These are phyloP conservation scores for Platichthys flesus DNA, from an alignment of 2,113 vertebrate genomes.

Conservation along the genomic window DNA sequence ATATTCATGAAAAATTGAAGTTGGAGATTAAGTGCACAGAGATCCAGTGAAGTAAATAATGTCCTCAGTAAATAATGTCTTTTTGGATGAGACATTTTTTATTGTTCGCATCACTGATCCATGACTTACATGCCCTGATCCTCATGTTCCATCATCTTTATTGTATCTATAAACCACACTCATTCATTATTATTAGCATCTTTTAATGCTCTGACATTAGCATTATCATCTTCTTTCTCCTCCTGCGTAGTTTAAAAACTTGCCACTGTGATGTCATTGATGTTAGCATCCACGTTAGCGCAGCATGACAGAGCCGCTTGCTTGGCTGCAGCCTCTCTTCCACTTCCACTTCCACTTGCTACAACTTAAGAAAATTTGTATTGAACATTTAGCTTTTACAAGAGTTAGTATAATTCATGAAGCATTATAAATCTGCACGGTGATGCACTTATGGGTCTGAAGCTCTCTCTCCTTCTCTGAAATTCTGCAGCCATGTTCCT, in stretches of 20 bases:
- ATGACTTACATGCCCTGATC: conserved; percentile 1
- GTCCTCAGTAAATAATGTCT: neutral
- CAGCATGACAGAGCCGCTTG: too few relatives aligned
- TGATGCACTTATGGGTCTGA: conserved; percentile 7
- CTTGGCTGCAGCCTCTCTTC: too few relatives aligned
- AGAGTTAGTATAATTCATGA: neutral
- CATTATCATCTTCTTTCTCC: too few relatives aligned
- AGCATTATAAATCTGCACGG: neutral
- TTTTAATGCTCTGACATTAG: too few relatives aligned
- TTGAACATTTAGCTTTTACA: neutral
- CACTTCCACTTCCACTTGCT: neutral
- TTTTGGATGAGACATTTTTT: too few relatives aligned
- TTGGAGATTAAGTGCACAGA: neutral
- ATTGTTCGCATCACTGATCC: neutral
- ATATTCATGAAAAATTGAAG: too few relatives aligned
- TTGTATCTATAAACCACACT: too few relatives aligned
- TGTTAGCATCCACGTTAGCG: too few relatives aligned
- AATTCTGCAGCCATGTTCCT: conserved; percentile 1
- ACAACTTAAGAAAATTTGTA: neutral
- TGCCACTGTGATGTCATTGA: too few relatives aligned
- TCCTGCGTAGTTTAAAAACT: too few relatives aligned
- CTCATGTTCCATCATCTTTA: neutral
- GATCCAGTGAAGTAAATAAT: neutral
- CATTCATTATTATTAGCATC: too few relatives aligned
- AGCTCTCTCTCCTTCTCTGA: neutral